These are phyloP conservation scores for Nesometra sesokonis DNA, from an alignment of 35 echinoderm and acorn worm genomes.

Conservation along the genomic window DNA sequence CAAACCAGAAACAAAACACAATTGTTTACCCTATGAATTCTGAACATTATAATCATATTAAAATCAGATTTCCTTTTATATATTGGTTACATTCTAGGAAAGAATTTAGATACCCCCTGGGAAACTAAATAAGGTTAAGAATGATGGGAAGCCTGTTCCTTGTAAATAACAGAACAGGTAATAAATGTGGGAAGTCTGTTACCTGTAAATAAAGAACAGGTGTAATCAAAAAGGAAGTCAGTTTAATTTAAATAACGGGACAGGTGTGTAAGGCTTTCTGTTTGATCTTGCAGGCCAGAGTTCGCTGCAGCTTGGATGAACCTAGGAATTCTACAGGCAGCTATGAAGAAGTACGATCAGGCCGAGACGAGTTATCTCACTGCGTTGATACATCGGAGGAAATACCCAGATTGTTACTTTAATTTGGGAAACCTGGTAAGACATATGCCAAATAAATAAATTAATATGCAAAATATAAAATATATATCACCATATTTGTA, in stretches of 20 bases:
- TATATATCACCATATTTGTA: no score
- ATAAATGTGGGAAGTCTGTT: background rate
- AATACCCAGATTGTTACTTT: conserved; percentile 87
- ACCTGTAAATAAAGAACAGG: no score
- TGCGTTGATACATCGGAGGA: conserved; percentile 43
- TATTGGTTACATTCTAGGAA: no score
- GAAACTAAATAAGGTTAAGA: background rate
- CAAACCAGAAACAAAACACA: no score
- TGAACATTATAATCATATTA: no score
- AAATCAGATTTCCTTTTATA: background rate
- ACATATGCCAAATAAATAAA: no score
- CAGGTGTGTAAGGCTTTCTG: background rate
- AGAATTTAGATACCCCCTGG: background rate
- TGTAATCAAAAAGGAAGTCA: no score
- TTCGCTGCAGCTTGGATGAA: conserved; percentile 97
- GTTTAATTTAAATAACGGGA: no score
- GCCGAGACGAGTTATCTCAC: conserved; percentile 66
- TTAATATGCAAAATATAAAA: no score
- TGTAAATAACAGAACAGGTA: background rate
- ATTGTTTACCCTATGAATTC: no score
- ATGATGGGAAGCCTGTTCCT: background rate
- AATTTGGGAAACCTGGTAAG: conserved; percentile 91
- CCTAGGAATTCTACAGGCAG: conserved; percentile 78
- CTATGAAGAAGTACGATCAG: conserved; percentile 50
- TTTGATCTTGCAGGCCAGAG: conserved; percentile 28